Percentiles rank a stretch among this genome's conserved stretches.
Conservation (phyloP, 2,888 invertebrate genomes). For the Harpalus rufipes region DNA sequence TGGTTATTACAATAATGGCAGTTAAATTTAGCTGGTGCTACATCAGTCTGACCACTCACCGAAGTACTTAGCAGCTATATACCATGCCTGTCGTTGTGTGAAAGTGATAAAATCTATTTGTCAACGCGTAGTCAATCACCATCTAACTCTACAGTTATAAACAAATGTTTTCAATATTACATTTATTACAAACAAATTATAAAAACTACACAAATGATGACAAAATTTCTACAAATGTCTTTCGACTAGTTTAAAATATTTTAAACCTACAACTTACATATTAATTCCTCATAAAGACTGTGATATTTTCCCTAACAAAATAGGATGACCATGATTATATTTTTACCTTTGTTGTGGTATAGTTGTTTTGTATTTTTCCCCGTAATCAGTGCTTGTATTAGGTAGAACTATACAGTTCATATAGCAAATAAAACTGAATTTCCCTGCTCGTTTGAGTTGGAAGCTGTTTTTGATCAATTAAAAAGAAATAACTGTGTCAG, state of each 20-base stretch:
- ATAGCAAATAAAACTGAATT: slow-evolving; percentile 37
- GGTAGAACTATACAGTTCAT: slow-evolving; percentile 19
- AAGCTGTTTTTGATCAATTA: slow-evolving; percentile 57
- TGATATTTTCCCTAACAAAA: no score
- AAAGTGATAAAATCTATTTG: slow-evolving; percentile 19
- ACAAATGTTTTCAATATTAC: background rate
- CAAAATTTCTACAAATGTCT: no score
- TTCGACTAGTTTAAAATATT: no score
- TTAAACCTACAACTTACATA: no score
- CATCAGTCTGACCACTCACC: slow-evolving; percentile 22
- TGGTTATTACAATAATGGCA: slow-evolving; percentile 63
- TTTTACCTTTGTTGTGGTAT: background rate
- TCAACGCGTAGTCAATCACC: background rate
- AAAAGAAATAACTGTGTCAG: slow-evolving; percentile 51
- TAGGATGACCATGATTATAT: background rate
- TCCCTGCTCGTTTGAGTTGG: slow-evolving; percentile 28
- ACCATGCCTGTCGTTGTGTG: background rate
- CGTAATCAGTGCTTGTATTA: slow-evolving; percentile 19
- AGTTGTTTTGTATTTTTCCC: background rate
- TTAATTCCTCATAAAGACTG: no score
- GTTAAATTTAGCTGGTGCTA: slow-evolving; percentile 56
- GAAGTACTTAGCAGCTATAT: slow-evolving; percentile 10
- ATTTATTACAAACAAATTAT: background rate
- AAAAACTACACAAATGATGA: no score
- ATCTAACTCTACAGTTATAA: background rate